Base-by-base conservation (phyloP, 1,140 invertebrate genomes). In the Drosophila fuyamai region DNA sequence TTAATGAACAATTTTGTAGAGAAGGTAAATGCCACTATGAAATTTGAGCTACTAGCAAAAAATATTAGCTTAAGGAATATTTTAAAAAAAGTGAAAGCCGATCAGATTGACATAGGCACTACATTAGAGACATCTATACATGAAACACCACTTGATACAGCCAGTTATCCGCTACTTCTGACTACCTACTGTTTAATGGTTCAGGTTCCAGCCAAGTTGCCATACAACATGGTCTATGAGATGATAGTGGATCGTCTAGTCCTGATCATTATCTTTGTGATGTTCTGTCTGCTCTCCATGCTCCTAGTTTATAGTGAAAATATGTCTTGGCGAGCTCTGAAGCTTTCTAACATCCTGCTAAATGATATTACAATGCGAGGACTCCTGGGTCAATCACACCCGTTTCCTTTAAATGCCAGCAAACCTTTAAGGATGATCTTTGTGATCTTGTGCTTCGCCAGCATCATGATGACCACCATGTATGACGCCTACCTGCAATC, bases 341-440 rank as follows among this genome's bases (percentile, higher is more conserved):
- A 46, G 14, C 29, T 84, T 6, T 9, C 35, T 8, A 60, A 70
- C 4, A 13, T 89, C 0, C 35, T 91, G 6, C 47, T 91, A 0
- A 84, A 84, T n/a, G 84, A 85, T 27, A 77, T 67, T 18, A 63
- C 60, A 35, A 38, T 91, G 5, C 84, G 89, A 0, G 84, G 85
- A 0, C 32, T 91, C 2, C 13, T 91, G 16, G 85, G 73, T 0
- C 89, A 91, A 16, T 63, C 84, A 0, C 83, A 78, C 43, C 84
- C 79, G 0, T 53, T 76, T 60, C 53, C 70, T 0, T 10, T 1
- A 0, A 48, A 65, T 6, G n/a, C 65, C 0, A 71, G 43, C 14
- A 65, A 48, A 5, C 43, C 74, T 0, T 16, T 82, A 9, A 90
- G 76, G 16, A 46, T 67, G 0, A 47, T 82, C 2, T 60, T 65